Base-by-base conservation (phyloP, 1,140 invertebrate genomes). In the Ptiloglossa arizonensis region DNA sequence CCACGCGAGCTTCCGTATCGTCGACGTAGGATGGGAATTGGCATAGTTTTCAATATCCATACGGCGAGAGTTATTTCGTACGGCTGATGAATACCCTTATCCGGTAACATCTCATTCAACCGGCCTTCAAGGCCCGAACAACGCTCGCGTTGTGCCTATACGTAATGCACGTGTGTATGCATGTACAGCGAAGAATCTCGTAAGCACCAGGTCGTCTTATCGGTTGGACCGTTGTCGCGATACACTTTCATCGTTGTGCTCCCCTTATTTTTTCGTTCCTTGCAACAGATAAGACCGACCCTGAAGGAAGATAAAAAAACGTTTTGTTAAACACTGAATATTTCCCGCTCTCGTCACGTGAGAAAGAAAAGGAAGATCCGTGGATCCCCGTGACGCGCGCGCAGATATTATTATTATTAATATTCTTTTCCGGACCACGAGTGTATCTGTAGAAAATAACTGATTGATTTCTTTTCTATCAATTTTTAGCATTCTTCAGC, bases 81-180 rank as follows among this genome's bases (percentile, higher is more conserved):
- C 72, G 72, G 56, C 46, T 66, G 72, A 83, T 79, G 77, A 83
- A 76, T 78, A 67, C n/a, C 69, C 78, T 80, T 85, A 83, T 85
- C 72, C 62, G 46, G 46, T 67, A 56, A 24, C 82, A 77, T 84
- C 82, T 81, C 35, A 62, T 76, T 85, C 66, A 38, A 70, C 62
- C 52, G 68, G 71, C 32, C 80, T 69, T 56, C 46, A 56, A 54
- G 52, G 56, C 38, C 46, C 62, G 68, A 84, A 85, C 83, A 85
- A 84, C 78, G 80, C 50, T 19, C 59, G 63, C 82, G 41, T 84
- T 85, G 78, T 85, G 29, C 78, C 69, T 63, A 78, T 84, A 72
- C 60, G 72, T 59, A 73, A 79, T 66, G 52, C 24, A 70, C 27
- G n/a, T n/a, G n/a, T n/a, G n/a, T n/a, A n/a, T n/a, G n/a, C n/a